Percentiles rank a stretch among this genome's conserved stretches.
phyloP scores from a whole-genome alignment of 2,113 vertebrate species.

The Pholis gunnellus region DNA sequence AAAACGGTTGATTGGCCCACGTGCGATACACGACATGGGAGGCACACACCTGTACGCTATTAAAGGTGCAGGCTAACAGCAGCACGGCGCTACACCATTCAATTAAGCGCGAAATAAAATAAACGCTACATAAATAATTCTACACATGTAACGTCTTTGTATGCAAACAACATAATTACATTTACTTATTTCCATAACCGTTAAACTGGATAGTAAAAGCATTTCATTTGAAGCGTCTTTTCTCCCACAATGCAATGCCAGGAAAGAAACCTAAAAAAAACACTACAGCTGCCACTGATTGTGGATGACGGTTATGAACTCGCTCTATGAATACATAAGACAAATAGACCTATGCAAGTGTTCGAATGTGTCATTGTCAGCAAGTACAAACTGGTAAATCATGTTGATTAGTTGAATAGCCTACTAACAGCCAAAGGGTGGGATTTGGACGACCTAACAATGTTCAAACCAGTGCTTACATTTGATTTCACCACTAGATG shows the following conservation, averaged over 20 bases:
- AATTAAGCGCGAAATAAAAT: neutral
- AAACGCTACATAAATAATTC: neutral
- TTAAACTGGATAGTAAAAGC: neutral
- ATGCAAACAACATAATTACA: neutral
- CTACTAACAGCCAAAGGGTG: neutral
- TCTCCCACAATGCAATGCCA: neutral
- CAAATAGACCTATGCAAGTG: too few relatives aligned
- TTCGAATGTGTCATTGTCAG: neutral
- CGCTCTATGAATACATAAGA: neutral
- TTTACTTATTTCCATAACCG: neutral
- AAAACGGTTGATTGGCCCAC: neutral
- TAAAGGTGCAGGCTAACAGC: neutral
- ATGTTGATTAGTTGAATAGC: neutral
- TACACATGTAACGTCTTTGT: neutral
- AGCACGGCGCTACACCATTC: neutral
- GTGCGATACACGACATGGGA: neutral
- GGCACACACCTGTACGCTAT: neutral
- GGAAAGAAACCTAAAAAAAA: neutral
- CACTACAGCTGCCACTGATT: too few relatives aligned
- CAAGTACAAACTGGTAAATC: neutral
- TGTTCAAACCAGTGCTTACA: neutral
- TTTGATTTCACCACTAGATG: slow-evolving; percentile 47
- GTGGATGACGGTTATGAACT: neutral
- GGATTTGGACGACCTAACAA: neutral
- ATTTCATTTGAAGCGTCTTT: neutral